Evolutionary conservation across 2,113 vertebrate species (phyloP).

Genomic region (Acrocephalus arundinaceus): DNA sequence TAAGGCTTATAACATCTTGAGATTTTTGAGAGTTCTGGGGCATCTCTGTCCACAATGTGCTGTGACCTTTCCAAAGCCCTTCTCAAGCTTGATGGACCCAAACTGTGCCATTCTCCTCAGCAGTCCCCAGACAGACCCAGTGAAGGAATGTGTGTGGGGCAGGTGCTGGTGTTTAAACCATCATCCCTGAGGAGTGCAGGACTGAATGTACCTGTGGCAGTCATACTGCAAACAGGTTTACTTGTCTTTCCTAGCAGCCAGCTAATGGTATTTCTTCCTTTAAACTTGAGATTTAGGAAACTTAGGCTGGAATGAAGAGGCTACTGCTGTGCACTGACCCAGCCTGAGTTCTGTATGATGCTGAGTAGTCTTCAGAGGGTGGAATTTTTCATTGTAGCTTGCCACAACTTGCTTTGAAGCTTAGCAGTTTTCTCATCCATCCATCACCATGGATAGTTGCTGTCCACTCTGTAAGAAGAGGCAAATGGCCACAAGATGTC

Average conservation of each 20-base stretch:
- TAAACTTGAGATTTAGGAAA: background rate
- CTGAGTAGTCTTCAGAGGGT: background rate
- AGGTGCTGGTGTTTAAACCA: background rate
- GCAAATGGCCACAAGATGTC: background rate
- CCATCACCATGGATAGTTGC: background rate
- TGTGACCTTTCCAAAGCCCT: background rate
- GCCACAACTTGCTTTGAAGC: background rate
- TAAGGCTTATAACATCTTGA: background rate
- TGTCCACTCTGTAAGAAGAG: background rate
- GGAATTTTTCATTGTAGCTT: background rate
- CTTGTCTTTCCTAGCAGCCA: background rate
- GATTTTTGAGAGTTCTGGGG: background rate
- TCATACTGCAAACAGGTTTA: background rate
- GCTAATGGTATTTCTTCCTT: background rate
- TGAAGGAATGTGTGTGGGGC: fast-evolving
- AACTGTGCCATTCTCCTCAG: background rate
- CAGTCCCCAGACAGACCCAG: background rate
- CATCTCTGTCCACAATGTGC: background rate
- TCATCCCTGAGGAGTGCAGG: background rate
- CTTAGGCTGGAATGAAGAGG: background rate
- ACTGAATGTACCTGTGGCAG: background rate
- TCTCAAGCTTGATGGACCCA: background rate
- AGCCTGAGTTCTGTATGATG: fast-evolving
- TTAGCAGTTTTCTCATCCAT: background rate
- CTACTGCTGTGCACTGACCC: background rate